These are phyloP conservation scores for Rana temporaria DNA, from an alignment of 2,113 vertebrate genomes.

Conservation along the genomic window DNA sequence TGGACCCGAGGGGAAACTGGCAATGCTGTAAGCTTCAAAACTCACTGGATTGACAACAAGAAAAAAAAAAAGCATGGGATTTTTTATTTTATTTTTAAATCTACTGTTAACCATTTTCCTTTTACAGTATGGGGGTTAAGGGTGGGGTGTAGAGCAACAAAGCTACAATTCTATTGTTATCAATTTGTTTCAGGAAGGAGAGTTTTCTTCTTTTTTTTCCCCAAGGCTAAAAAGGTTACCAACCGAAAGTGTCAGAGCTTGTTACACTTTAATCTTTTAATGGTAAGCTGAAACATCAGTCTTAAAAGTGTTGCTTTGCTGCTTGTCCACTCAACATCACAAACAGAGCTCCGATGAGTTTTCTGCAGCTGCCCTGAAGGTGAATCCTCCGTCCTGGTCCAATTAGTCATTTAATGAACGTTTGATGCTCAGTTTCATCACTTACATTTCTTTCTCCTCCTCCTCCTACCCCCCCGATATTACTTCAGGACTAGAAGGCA, in stretches of 20 bases:
- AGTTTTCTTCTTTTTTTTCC: not conserved
- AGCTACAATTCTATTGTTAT: conserved; percentile 39
- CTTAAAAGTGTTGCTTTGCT: conserved; percentile 54
- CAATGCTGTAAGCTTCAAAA: conserved; percentile 62
- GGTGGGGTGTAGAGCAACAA: conserved; percentile 22
- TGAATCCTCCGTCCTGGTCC: conserved; percentile 58
- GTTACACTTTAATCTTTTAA: conserved; percentile 62
- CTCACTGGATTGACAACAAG: conserved; percentile 56
- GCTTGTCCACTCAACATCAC: conserved; percentile 54
- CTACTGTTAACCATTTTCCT: conserved; percentile 16
- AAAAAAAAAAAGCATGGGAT: conserved; percentile 57
- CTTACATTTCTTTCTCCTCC: conserved; percentile 36
- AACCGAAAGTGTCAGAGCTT: conserved; percentile 38
- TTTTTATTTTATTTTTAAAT: not conserved
- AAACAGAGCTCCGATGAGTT: conserved; percentile 62
- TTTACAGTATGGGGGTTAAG: conserved; percentile 24
- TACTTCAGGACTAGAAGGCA: conserved; percentile 52
- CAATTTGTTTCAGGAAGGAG: conserved; percentile 32
- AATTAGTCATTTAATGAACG: conserved; percentile 65
- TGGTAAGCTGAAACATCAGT: conserved; percentile 61
- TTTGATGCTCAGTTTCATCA: conserved; percentile 57
- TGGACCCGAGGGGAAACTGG: conserved; percentile 64
- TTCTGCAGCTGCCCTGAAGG: conserved; percentile 54
- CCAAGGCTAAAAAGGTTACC: conserved; percentile 19
- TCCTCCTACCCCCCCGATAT: conserved; percentile 42